Evolutionary conservation across 2,888 invertebrate species (phyloP).

Genomic region (Erebia ligea): DNA sequence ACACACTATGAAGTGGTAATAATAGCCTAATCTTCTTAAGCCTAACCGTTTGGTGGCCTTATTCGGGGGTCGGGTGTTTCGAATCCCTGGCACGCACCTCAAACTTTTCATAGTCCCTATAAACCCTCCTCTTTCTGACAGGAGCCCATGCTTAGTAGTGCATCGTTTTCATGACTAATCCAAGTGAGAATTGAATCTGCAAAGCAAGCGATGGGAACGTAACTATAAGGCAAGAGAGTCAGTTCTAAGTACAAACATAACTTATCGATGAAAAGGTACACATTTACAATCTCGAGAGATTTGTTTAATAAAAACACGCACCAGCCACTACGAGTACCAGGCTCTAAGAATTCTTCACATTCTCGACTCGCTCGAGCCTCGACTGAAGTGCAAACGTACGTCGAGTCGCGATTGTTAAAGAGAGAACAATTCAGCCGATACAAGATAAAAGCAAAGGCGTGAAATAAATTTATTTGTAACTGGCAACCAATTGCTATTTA

Average conservation of each 20-base stretch:
- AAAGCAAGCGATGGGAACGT: not conserved
- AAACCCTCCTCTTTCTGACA: no score
- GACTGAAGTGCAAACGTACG: conserved; percentile 62
- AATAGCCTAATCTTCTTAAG: no score
- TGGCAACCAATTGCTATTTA: conserved; percentile 67
- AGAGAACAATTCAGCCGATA: conserved; percentile 73
- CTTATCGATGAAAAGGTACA: conserved; percentile 16
- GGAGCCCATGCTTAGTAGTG: no score
- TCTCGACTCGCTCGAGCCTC: conserved; percentile 51
- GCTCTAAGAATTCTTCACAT: conserved; percentile 29
- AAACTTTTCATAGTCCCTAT: not conserved
- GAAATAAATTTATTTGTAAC: conserved; percentile 72
- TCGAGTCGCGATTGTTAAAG: conserved; percentile 65
- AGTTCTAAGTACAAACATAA: conserved; percentile 5
- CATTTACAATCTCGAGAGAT: conserved; percentile 15
- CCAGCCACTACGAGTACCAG: not conserved
- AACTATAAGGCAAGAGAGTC: not conserved
- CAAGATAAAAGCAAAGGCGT: conserved; percentile 71
- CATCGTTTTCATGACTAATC: not conserved
- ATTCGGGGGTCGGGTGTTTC: no score
- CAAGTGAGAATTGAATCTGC: not conserved
- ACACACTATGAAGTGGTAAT: no score
- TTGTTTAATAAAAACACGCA: conserved; percentile 25
- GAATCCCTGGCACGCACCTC: no score
- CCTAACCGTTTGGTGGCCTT: no score